A percentile compares a stretch with the other conserved stretches of the same genome.
These are phyloP conservation scores for Pardosa pseudoannulata DNA, from an alignment of 2,888 invertebrate species.

Conservation along the genomic window DNA sequence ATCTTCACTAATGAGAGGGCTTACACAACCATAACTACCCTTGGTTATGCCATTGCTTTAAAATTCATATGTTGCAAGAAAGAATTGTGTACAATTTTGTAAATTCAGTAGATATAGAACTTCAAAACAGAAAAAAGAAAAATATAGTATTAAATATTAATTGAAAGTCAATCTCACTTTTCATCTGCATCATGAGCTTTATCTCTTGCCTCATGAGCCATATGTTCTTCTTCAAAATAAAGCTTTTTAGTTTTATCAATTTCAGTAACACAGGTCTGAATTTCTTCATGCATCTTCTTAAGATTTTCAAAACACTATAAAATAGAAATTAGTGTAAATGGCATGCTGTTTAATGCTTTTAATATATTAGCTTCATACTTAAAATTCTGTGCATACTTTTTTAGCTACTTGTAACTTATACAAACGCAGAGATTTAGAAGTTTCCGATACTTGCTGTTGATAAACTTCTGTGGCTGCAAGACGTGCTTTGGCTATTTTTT, in stretches of 20 bases:
- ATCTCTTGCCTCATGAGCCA: constrained; percentile 95
- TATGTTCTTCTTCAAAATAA: constrained; percentile 96
- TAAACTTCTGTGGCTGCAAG: constrained; percentile 96
- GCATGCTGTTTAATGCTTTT: not conserved
- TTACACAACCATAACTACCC: no score
- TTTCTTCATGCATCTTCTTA: constrained; percentile 89
- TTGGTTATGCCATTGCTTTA: no score
- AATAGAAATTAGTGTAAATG: not conserved
- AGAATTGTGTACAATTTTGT: no score
- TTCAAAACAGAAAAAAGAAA: no score
- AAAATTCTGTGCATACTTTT: constrained; percentile 75
- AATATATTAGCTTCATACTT: not conserved
- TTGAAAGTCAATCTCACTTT: constrained; percentile 78
- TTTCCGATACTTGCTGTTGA: constrained; percentile 95
- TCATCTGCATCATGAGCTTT: constrained; percentile 97
- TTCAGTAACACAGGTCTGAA: constrained; percentile 90
- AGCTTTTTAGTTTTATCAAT: constrained; percentile 95
- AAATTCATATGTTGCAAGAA: no score
- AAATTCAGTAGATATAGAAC: no score
- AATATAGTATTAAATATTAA: not conserved
- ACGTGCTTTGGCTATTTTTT: constrained; percentile 91
- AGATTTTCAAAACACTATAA: constrained; percentile 71
- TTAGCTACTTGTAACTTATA: constrained; percentile 84
- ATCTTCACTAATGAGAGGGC: no score
- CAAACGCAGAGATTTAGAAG: constrained; percentile 89